Evolutionary conservation across 2,888 invertebrate genomes (phyloP), one percentile per base, ranked within the genome.

Genomic region (Drosophila ustulata): DNA sequence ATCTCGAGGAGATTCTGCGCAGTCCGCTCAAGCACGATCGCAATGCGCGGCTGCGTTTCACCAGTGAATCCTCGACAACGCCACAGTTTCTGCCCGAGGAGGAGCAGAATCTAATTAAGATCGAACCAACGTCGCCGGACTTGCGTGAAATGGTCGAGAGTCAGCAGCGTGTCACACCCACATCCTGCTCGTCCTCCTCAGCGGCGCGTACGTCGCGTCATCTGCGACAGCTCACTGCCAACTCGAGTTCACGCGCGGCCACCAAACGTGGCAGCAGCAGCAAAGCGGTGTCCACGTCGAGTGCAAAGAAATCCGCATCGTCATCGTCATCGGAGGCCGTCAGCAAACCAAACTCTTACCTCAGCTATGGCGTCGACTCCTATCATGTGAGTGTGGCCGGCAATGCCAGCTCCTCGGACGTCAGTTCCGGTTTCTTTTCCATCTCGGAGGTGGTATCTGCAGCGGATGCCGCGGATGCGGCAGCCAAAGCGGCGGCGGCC

Each of bases 1-100:
- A 93, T 80, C 78, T 93, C 50, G 92, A 93, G 80, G 92, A 92
- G 45, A 92, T 93, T 18, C 68, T 93, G 5, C 90, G 92, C 47
- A 92, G 92, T 6, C 92, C 92, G 0, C 85, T 91, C 0, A 92
- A 92, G 66, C 85, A 84, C 4, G 91, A 92, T 58, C 73, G 76
- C 1, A 82, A 82, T n/a, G 67, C 89, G 1, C 79, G 91, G 0
- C 82, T 89, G 23, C 91, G 92, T 7, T 91, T 91, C 32, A 90
- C 87, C 28, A 91, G 91, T 57, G 91, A 91, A 64, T 91, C 90
- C 0, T 90, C 91, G 6, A 90, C 84, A 39, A 88, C 90, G 39
- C 82, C 82, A 9, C 91, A 90, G 53, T 91, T 86, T 57, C 67
- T 91, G 46, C 80, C 80, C 9, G 90, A 89, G 32, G 90, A 91